These are phyloP conservation scores for Mastomys coucha DNA, from an alignment of 2,113 vertebrate species.

Conservation along the genomic window DNA sequence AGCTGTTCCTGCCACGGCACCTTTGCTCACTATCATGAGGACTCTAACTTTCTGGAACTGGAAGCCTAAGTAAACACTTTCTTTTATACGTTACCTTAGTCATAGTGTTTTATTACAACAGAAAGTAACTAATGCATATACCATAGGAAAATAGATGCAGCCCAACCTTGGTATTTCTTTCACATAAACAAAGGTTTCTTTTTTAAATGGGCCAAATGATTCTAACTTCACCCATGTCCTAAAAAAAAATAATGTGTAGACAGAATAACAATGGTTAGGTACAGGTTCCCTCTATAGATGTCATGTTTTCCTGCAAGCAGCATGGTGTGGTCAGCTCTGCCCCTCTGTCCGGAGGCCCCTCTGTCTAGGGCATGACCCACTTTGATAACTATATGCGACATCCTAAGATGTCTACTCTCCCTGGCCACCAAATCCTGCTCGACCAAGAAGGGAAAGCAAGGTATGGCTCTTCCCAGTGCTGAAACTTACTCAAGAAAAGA, in stretches of 20 bases:
- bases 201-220: neutral
- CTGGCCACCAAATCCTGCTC: neutral
- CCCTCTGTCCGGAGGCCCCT: neutral
- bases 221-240: neutral
- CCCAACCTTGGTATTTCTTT: neutral
- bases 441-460: neutral
- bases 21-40: neutral
- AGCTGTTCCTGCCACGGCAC: neutral
- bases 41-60: neutral
- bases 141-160: neutral
- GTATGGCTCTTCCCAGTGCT: neutral
- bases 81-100: neutral
- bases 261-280: neutral
- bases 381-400: neutral
- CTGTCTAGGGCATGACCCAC: neutral
- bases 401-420: neutral
- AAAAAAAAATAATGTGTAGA: neutral
- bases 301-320: accelerated
- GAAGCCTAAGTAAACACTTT: neutral
- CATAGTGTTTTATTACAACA: neutral
- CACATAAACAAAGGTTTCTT: neutral
- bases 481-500: neutral
- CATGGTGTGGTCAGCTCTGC: neutral
- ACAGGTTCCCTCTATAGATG: no score
- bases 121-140: neutral